Percentiles rank a stretch among this genome's conserved stretches.
These are phyloP conservation scores for Euzophera pinguis DNA, from an alignment of 2,888 invertebrate genomes.

Conservation along the genomic window DNA sequence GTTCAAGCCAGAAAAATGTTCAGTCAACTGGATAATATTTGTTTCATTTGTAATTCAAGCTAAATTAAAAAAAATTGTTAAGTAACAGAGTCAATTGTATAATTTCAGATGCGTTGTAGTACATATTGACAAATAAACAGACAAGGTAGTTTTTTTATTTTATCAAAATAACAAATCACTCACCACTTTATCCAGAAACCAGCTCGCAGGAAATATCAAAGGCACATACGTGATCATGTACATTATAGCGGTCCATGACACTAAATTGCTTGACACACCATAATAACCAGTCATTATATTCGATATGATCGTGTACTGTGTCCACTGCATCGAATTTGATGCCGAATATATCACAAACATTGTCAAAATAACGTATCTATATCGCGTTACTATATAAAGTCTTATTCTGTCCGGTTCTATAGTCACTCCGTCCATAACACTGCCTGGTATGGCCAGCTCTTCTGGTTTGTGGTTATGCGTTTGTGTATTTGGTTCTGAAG, in stretches of 20 bases:
- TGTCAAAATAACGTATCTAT: constrained; percentile 89
- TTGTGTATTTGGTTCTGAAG: constrained; percentile 27
- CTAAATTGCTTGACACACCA: constrained; percentile 82
- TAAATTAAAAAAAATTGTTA: too few species aligned
- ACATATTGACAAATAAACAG: too few species aligned
- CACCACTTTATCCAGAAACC: constrained; percentile 95
- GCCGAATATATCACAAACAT: constrained; percentile 94
- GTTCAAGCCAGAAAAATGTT: too few species aligned
- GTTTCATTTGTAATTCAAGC: too few species aligned
- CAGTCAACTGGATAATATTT: too few species aligned
- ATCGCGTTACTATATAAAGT: constrained; percentile 80
- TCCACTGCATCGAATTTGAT: constrained; percentile 97
- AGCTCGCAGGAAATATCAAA: constrained; percentile 97
- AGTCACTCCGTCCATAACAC: constrained; percentile 46
- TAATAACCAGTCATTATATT: constrained; percentile 89
- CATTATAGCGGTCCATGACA: constrained; percentile 98
- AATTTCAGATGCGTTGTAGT: too few species aligned
- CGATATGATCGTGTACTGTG: constrained; percentile 95
- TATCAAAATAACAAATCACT: constrained; percentile 59
- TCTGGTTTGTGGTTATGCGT: constrained; percentile 24
- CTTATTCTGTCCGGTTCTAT: constrained; percentile 24
- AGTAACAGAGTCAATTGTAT: too few species aligned
- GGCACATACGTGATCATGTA: constrained; percentile 98
- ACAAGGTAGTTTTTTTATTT: too few species aligned
- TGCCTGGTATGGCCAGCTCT: constrained; percentile 38